Percentiles rank a stretch among this genome's conserved stretches.
Conservation (phyloP, 2,113 vertebrate genomes). For the Alexandromys fortis region DNA sequence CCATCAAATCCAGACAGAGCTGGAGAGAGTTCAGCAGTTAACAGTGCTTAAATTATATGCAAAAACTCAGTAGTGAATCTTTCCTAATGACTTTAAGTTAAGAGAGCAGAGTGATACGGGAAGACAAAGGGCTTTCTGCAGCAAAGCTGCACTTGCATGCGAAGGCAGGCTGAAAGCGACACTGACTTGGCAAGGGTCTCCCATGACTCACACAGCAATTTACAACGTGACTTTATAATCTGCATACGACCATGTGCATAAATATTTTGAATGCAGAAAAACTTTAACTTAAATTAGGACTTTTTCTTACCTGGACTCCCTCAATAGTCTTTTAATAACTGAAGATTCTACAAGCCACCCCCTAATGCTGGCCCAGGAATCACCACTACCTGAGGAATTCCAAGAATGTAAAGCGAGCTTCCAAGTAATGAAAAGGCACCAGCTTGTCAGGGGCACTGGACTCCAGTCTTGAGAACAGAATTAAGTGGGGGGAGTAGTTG, state of each 20-base stretch:
- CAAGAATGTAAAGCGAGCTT: slow-evolving; percentile 69
- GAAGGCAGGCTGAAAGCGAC: not conserved
- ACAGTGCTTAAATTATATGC: not conserved
- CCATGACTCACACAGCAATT: not conserved
- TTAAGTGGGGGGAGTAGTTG: not conserved
- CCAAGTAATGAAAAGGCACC: slow-evolving; percentile 42
- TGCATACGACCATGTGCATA: not conserved
- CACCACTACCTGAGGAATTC: slow-evolving; percentile 58
- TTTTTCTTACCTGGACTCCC: not conserved
- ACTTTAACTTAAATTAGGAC: not conserved
- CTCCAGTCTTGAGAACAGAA: slow-evolving; percentile 55
- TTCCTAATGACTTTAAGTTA: slow-evolving; percentile 24
- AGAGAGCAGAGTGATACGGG: not conserved
- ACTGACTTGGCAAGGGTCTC: not conserved
- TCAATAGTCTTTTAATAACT: slow-evolving; percentile 54
- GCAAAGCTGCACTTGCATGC: not conserved
- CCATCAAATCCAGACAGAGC: not conserved
- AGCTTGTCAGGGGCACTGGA: slow-evolving; percentile 38
- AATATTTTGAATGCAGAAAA: slow-evolving; percentile 47
- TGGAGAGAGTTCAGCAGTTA: not conserved
- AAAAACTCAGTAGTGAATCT: slow-evolving; percentile 27
- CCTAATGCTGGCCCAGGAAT: slow-evolving; percentile 50
- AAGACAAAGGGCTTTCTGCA: not conserved
- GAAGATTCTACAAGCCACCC: slow-evolving; percentile 42
- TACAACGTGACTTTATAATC: slow-evolving; percentile 23